A percentile compares a stretch with the other conserved stretches of the same genome.
These are phyloP conservation scores for Microctenopoma steveboyesi DNA, from an alignment of 2,797 vertebrate species.

Conservation along the genomic window DNA sequence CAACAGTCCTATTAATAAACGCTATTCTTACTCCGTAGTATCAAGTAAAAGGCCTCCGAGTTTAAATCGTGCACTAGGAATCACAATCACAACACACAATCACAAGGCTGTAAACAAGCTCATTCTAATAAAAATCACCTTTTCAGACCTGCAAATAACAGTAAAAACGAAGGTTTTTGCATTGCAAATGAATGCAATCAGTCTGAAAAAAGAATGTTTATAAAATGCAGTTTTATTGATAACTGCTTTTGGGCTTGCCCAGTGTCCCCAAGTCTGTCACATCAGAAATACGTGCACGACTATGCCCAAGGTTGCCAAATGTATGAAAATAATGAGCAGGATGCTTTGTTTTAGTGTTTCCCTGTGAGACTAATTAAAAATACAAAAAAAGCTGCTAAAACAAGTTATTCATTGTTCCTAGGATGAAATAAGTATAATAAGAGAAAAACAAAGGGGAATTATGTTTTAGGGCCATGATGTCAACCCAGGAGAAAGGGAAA, in stretches of 20 bases:
- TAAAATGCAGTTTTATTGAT: not conserved
- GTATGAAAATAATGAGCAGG: slow-evolving; percentile 3
- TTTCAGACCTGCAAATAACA: not conserved
- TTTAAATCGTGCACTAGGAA: not conserved
- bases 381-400: slow-evolving; percentile 4
- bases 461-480: slow-evolving; percentile 6
- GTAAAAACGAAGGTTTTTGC: not conserved
- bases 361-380: slow-evolving; percentile 28
- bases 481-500: not conserved
- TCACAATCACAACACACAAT: not conserved
- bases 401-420: not conserved
- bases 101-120: not conserved
- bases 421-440: slow-evolving; percentile 12
- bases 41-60: slow-evolving; percentile 34
- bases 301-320: not conserved
- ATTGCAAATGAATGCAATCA: not conserved
- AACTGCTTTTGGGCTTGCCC: not conserved
- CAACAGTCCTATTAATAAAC: slow-evolving; percentile 44
- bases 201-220: not conserved
- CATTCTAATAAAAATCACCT: not conserved
- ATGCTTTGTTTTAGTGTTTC: slow-evolving; percentile 16
- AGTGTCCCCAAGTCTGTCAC: not conserved
- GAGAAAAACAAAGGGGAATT: not conserved
- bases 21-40: slow-evolving; percentile 44
- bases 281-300: not conserved